Evolutionary conservation across 2,797 vertebrate genomes (phyloP).

Genomic region (Vultur gryphus): DNA sequence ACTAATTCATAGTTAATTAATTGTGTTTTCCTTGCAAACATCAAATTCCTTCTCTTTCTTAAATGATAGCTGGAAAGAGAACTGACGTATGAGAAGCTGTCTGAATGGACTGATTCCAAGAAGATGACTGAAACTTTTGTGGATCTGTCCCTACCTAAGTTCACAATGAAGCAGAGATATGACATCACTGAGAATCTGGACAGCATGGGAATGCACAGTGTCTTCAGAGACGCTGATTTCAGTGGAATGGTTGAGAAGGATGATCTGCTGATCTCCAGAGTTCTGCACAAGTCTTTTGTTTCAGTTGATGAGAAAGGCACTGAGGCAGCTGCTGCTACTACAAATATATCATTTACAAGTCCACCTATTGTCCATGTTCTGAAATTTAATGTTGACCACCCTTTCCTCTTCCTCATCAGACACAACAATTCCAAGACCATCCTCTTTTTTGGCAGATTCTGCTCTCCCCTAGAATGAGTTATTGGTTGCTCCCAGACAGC

Average conservation of each 20-base stretch:
- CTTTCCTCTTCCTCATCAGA: slow-evolving; percentile 73
- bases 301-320: slow-evolving; percentile 89
- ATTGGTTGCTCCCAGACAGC: not conserved
- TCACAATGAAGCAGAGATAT: not conserved
- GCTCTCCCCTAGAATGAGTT: slow-evolving; percentile 41
- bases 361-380: accelerated
- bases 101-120: not conserved
- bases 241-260: not conserved
- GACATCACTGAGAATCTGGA: not conserved
- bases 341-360: accelerated
- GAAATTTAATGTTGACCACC: slow-evolving; percentile 64
- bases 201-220: not conserved
- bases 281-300: slow-evolving; percentile 85
- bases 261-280: slow-evolving; percentile 75
- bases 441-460: slow-evolving; percentile 69
- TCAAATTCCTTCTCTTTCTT: not conserved
- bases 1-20: not conserved
- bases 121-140: not conserved
- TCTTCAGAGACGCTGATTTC: not conserved
- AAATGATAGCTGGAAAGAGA: slow-evolving; percentile 23
- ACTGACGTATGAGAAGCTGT: slow-evolving; percentile 6
- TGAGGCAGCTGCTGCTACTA: slow-evolving; percentile 82
- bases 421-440: slow-evolving; percentile 63
- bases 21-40: not conserved
- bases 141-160: slow-evolving; percentile 40